Evolutionary conservation across 2,888 invertebrate genomes (phyloP).

Genomic region (Iphiclides podalirius): DNA sequence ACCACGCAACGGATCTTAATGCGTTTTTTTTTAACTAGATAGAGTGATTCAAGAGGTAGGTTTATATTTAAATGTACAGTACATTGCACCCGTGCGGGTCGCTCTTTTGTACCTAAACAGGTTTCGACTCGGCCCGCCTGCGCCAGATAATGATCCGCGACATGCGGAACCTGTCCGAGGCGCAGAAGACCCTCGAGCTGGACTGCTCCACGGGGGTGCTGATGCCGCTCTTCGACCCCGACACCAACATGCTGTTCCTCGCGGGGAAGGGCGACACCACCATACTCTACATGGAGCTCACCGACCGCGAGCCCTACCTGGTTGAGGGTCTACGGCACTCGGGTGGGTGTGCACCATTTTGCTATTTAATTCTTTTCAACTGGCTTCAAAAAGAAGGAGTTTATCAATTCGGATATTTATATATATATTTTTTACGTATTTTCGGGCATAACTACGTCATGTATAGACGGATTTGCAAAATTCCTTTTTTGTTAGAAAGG

Average conservation of each 20-base stretch:
- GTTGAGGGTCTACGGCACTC: conserved; percentile 93
- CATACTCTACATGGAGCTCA: conserved; percentile 93
- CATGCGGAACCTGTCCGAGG: conserved; percentile 87
- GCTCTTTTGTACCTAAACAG: too few relatives aligned
- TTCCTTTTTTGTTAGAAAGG: too few relatives aligned
- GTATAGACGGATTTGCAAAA: too few relatives aligned
- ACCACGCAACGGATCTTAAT: too few relatives aligned
- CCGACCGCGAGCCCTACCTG: conserved; percentile 93
- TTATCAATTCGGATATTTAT: too few relatives aligned
- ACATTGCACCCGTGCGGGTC: too few relatives aligned
- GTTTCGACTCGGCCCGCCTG: conserved; percentile 91
- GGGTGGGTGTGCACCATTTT: conserved; percentile 63
- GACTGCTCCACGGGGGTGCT: conserved; percentile 94
- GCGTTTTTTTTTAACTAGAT: too few relatives aligned
- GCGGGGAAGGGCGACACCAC: conserved; percentile 97
- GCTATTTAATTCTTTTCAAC: not conserved
- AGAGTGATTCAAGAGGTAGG: too few relatives aligned
- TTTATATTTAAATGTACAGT: too few relatives aligned
- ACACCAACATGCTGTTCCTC: conserved; percentile 96
- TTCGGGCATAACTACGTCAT: too few relatives aligned
- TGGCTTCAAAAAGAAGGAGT: too few relatives aligned
- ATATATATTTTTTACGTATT: too few relatives aligned
- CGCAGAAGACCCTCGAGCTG: conserved; percentile 88
- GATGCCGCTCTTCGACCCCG: conserved; percentile 95
- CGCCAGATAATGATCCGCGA: conserved; percentile 95